Base-by-base conservation (phyloP, 1,140 invertebrate species). In the Drosophila pseudoananassae region DNA sequence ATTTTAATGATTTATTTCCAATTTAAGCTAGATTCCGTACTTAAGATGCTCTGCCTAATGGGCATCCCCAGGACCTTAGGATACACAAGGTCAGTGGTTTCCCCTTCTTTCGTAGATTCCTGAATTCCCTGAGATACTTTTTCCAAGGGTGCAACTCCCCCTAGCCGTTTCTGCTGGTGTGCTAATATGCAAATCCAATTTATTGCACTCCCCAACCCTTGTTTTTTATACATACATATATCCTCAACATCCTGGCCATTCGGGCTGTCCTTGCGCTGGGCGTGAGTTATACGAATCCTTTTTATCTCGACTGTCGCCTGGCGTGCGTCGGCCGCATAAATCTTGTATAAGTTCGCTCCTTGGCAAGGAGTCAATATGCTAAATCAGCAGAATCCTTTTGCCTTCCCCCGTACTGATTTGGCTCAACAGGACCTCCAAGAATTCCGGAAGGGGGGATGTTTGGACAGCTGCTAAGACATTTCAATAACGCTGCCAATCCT, bases 141-240 rank as follows among this genome's bases (percentile, higher is more conserved):
- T 29, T 43, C 56, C 12, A 43, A 59, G 74, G 73, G 60, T 58
- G 61, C 43, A 76, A n/a, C 33, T 25, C 15, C 29, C 33, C 15
- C 29, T n/a, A 49, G 8, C 1, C 3, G 14, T 23, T 53, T 31
- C 57, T 61, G 47, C 63, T 58, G 76, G 82, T 75, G 88, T 88
- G 79, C 88, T 90, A 90, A 90, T 90, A 90, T 90, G 88, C 83
- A 90, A 90, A 90, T 90, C 83, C 89, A 90, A 85, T 88, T 90
- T 83, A 90, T 90, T 84, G 88, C 83, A 82, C 63, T 81, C 63
- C 38, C 65, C 51, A 20, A n/a, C 31, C 31, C 17, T n/a, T 31
- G 3, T 4, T 43, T 27, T 14, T 14, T 53, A 1, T n/a, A 17
- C 10, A 12, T 14, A 36, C 33, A 33, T 51, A 17, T 12, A 1